phyloP scores from a whole-genome alignment of 2,797 vertebrate genomes.

The Sebastes kiyomatsui region DNA sequence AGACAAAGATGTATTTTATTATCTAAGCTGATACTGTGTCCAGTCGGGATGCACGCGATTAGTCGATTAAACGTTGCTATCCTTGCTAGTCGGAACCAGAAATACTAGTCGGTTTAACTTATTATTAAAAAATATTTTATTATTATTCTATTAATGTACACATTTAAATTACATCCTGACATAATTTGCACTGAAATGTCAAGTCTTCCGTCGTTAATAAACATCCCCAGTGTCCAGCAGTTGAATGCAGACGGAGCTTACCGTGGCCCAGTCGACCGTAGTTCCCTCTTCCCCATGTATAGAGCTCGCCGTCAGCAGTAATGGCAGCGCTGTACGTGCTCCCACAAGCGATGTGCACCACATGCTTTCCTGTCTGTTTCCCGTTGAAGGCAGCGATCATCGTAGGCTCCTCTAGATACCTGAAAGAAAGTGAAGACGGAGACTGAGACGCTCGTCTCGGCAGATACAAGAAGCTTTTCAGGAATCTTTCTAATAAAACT shows the following conservation, averaged over 20 bases:
- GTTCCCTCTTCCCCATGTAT: conserved; percentile 97
- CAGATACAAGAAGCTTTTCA: neutral
- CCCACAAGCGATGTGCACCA: conserved; percentile 93
- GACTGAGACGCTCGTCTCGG: neutral
- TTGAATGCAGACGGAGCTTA: conserved; percentile 55
- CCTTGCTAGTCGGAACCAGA: too few species aligned
- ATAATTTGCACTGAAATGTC: too few species aligned
- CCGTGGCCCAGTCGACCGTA: conserved; percentile 97
- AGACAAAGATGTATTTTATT: neutral
- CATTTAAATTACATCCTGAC: too few species aligned
- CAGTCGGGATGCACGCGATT: too few species aligned
- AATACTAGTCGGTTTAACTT: too few species aligned
- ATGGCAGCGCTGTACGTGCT: conserved; percentile 97
- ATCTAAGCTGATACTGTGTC: neutral
- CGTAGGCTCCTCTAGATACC: conserved; percentile 94
- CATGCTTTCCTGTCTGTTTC: conserved; percentile 93
- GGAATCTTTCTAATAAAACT: neutral
- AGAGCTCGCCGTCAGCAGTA: conserved; percentile 95
- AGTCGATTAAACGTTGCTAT: too few species aligned
- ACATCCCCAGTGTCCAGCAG: too few species aligned
- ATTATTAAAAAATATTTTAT: too few species aligned
- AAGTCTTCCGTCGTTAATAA: too few species aligned
- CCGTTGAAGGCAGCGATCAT: conserved; percentile 92
- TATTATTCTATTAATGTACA: too few species aligned
- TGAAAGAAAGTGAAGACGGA: conserved; percentile 51